Evolutionary conservation across 2,113 vertebrate genomes (phyloP).

Genomic region (Hemichromis elongatus): DNA sequence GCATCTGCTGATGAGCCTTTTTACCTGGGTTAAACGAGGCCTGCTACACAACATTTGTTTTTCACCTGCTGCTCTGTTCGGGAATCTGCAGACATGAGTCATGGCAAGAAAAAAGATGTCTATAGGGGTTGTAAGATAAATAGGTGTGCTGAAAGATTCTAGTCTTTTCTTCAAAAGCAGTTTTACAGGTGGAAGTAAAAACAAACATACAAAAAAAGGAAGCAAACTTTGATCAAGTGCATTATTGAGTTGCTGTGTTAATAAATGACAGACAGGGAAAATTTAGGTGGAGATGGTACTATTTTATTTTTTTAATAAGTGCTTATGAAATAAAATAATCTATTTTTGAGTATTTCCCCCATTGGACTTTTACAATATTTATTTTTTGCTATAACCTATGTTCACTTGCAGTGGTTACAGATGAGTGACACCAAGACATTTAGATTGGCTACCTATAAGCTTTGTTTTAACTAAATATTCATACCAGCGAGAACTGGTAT

Average conservation of each 20-base stretch:
- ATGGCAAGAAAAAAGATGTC: constrained; percentile 3
- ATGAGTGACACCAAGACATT: background rate
- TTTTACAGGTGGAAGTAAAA: background rate
- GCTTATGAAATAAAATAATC: background rate
- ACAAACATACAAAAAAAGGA: background rate
- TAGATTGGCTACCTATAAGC: background rate
- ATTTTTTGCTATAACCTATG: background rate
- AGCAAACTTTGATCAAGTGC: background rate
- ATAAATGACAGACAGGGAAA: background rate
- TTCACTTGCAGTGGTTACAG: background rate
- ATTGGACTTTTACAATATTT: background rate
- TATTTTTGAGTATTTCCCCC: background rate
- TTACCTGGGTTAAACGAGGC: constrained; percentile 39
- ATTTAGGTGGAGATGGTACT: background rate
- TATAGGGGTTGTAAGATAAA: constrained; percentile 2
- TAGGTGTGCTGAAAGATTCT: background rate
- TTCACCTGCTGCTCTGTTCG: constrained; percentile 20
- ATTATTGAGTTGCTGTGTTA: background rate
- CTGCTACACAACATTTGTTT: constrained; percentile 46
- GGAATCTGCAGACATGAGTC: constrained; percentile 19
- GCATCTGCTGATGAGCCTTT: constrained; percentile 54
- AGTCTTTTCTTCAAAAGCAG: background rate
- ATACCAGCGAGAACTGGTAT: background rate
- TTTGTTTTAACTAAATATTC: too few relatives aligned
- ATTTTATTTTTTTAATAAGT: background rate